A percentile compares a stretch with the other conserved stretches of the same genome.
Evolutionary conservation across 2,888 invertebrate species (phyloP).

Genomic region (Folsomia candida): DNA sequence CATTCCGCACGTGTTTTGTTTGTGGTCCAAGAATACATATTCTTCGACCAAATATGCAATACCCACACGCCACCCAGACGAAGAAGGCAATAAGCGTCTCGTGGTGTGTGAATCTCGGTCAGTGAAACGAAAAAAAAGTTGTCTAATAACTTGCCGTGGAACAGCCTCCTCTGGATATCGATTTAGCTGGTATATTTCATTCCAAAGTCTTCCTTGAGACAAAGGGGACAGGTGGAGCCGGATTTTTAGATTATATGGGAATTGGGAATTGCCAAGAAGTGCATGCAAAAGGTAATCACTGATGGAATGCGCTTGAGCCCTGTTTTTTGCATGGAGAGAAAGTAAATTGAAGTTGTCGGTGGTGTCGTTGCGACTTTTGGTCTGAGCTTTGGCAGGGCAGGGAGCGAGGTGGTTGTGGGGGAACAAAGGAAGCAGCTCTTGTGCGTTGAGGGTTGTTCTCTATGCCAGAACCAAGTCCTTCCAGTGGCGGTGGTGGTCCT

Average conservation of each 20-base stretch:
- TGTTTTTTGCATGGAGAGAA: background rate
- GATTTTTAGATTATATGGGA: slow-evolving; percentile 16
- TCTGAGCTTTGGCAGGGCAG: background rate
- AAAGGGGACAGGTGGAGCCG: slow-evolving; percentile 2
- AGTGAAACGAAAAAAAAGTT: background rate
- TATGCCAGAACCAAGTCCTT: background rate
- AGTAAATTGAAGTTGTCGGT: background rate
- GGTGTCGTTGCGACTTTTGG: background rate
- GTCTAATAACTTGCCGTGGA: background rate
- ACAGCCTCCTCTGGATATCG: background rate
- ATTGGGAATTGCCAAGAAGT: slow-evolving; percentile 13
- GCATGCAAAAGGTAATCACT: slow-evolving; percentile 29
- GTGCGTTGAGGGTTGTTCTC: slow-evolving; percentile 9
- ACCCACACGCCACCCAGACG: too few species aligned
- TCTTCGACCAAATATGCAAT: background rate
- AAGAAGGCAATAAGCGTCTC: too few species aligned
- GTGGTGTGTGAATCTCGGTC: slow-evolving; percentile 8
- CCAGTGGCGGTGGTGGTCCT: background rate
- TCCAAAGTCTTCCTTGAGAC: background rate
- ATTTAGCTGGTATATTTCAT: background rate
- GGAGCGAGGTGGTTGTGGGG: background rate
- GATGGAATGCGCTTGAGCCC: slow-evolving; percentile 41
- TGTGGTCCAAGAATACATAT: too few species aligned
- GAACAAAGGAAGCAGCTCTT: background rate
- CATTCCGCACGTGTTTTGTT: too few species aligned